Evolutionary conservation across 2,888 invertebrate genomes (phyloP).

Genomic region (Pseudococcus longispinus): DNA sequence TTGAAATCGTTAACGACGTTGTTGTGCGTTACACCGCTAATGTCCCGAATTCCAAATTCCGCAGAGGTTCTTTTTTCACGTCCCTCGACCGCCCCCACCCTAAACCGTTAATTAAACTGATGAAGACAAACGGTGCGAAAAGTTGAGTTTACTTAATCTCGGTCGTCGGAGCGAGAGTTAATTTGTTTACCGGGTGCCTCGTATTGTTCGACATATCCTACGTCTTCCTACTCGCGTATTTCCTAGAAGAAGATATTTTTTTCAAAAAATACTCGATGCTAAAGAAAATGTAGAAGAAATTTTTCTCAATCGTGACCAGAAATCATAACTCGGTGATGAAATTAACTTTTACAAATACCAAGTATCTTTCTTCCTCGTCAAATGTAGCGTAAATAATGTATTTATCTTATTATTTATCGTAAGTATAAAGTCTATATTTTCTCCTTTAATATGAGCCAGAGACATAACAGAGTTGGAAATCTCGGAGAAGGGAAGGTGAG

Average conservation of each 20-base stretch:
- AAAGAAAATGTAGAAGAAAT: neutral
- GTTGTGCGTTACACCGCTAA: neutral
- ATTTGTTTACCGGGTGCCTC: neutral
- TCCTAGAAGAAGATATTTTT: neutral
- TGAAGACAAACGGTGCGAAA: neutral
- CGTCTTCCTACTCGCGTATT: neutral
- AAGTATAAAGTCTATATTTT: neutral
- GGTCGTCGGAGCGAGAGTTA: neutral
- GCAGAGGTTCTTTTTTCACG: neutral
- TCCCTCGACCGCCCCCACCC: neutral
- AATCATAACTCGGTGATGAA: neutral
- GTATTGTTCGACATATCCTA: neutral
- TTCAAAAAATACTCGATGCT: neutral
- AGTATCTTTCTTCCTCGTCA: neutral
- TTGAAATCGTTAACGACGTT: constrained; percentile 14
- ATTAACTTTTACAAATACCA: neutral
- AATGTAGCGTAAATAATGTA: neutral
- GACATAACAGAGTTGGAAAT: too few relatives aligned
- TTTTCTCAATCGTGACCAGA: neutral
- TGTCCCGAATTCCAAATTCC: neutral
- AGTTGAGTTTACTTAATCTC: neutral
- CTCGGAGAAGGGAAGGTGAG: too few relatives aligned
- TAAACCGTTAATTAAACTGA: neutral
- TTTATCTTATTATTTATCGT: neutral
- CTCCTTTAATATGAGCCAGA: neutral